Evolutionary conservation across 2,888 invertebrate species (phyloP).

Genomic region (Mechanitis messenoides): DNA sequence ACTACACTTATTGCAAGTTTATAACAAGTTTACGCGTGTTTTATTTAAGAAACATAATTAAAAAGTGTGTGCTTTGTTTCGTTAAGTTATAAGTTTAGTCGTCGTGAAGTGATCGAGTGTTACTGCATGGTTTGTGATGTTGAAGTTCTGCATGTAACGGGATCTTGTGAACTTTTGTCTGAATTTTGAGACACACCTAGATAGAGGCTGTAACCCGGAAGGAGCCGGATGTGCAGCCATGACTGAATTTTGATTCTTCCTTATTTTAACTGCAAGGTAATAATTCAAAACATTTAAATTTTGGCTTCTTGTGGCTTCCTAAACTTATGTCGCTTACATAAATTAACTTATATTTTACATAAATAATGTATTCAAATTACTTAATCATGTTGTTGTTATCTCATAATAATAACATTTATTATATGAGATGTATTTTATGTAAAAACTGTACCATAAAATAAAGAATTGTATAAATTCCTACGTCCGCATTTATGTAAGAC

Average conservation of each 20-base stretch:
- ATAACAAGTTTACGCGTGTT: conserved; percentile 27
- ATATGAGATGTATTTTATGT: neutral
- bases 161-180: conserved; percentile 58
- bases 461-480: neutral
- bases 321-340: neutral
- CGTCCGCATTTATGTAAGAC: conserved; percentile 8
- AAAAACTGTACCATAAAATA: neutral
- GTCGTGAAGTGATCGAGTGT: conserved; percentile 24
- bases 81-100: conserved; percentile 8
- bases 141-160: conserved; percentile 52
- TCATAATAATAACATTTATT: neutral
- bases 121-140: conserved; percentile 32
- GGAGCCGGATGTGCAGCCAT: conserved; percentile 51
- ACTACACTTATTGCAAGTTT: conserved; percentile 25
- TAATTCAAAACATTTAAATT: neutral
- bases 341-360: neutral
- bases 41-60: conserved; percentile 18
- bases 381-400: neutral
- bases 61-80: conserved; percentile 18
- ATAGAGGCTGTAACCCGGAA: conserved; percentile 44
- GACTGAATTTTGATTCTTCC: conserved; percentile 43
- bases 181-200: conserved; percentile 61
- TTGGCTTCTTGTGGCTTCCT: neutral
- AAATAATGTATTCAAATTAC: neutral
- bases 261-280: conserved; percentile 33